Percentiles rank a stretch among this genome's conserved stretches.
These are phyloP conservation scores for Brachionus koreanus DNA, from an alignment of 1,140 invertebrate genomes.

Conservation along the genomic window DNA sequence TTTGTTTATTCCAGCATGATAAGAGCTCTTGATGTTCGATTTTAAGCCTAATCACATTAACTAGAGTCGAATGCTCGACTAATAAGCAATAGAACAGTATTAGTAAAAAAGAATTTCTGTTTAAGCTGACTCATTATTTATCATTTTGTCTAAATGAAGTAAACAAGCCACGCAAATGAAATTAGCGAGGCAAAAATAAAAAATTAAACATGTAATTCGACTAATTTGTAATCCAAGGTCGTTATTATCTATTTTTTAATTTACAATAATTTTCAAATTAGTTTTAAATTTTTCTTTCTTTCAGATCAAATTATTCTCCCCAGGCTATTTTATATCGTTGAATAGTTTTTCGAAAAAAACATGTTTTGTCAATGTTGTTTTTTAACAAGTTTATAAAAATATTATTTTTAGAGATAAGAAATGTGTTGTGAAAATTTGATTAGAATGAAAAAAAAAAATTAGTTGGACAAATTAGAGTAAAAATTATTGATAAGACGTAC, in stretches of 20 bases:
- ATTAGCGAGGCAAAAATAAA: not conserved
- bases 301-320: not conserved
- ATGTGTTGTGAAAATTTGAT: constrained; percentile 38
- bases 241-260: constrained; percentile 19
- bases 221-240: constrained; percentile 6
- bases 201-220: not conserved
- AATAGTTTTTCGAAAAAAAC: constrained; percentile 16
- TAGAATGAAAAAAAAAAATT: not conserved
- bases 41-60: not conserved
- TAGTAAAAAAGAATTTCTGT: not conserved
- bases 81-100: not conserved
- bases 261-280: constrained; percentile 19
- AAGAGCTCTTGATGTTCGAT: not conserved
- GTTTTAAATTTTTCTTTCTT: constrained; percentile 10
- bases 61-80: not conserved
- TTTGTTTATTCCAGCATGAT: not conserved
- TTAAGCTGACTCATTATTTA: not conserved
- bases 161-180: not conserved
- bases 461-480: not conserved
- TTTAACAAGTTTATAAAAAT: constrained; percentile 38
- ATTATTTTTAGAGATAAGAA: constrained; percentile 33
- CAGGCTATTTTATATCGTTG: constrained; percentile 13
- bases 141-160: not conserved
- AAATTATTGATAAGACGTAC: not conserved
- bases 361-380: constrained; percentile 31